A percentile compares a stretch with the other conserved stretches of the same genome.
phyloP scores from a whole-genome alignment of 64 coral and sea anemone species.

The Actinia equina region DNA sequence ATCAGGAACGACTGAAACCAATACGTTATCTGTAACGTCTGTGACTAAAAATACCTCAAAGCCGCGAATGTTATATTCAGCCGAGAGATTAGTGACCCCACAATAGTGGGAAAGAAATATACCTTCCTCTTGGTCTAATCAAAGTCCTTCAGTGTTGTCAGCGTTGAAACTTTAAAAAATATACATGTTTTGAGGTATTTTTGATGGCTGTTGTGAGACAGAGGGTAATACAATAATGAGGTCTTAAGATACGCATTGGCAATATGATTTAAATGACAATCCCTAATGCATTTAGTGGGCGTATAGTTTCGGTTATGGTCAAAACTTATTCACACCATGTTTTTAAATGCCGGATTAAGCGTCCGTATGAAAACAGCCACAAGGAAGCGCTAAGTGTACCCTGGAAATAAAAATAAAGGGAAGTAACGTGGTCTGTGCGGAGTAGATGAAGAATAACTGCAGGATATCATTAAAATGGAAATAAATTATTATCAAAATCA shows the following conservation, averaged over 20 bases:
- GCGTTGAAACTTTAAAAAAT: background rate
- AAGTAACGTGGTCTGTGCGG: too few relatives aligned
- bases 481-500: too few relatives aligned
- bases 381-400: background rate
- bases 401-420: too few relatives aligned
- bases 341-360: background rate
- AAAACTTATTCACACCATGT: background rate
- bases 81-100: background rate
- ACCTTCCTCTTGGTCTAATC: background rate
- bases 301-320: background rate
- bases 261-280: background rate
- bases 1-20: background rate
- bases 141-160: background rate
- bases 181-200: background rate
- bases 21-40: background rate
- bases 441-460: too few relatives aligned
- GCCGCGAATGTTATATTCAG: background rate
- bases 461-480: too few relatives aligned
- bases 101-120: background rate
- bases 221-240: background rate
- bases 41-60: background rate
- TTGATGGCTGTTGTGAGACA: background rate
- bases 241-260: background rate
- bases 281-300: background rate
- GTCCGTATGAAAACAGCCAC: background rate